Evolutionary conservation across 2,797 vertebrate species (phyloP).

Genomic region (Spizella passerina): DNA sequence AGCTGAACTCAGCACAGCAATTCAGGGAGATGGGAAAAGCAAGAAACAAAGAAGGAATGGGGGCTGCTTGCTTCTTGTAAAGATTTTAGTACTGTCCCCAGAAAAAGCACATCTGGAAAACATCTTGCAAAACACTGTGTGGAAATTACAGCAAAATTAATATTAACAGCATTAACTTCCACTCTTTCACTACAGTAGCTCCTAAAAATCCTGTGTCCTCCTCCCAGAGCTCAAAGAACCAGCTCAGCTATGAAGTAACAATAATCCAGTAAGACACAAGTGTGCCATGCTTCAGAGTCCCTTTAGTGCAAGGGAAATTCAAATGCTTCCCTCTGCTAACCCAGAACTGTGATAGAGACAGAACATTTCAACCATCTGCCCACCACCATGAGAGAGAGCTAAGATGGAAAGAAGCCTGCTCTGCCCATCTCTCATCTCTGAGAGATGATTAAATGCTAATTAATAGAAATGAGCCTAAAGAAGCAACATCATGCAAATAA

Average conservation of each 20-base stretch:
- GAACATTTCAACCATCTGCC: background rate
- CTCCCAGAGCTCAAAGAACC: background rate
- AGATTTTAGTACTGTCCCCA: background rate
- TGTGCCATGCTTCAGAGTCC: background rate
- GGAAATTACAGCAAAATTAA: background rate
- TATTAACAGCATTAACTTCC: background rate
- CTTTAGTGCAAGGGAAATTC: background rate
- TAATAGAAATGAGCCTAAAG: background rate
- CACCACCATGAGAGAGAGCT: background rate
- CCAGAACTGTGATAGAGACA: background rate
- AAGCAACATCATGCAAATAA: background rate
- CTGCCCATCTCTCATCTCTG: background rate
- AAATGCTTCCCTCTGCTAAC: constrained; percentile 6
- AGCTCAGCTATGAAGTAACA: background rate
- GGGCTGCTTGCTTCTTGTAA: background rate
- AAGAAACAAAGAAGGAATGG: background rate
- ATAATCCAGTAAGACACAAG: constrained; percentile 7
- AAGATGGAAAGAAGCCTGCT: background rate
- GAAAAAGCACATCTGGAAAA: background rate
- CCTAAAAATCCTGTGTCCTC: background rate
- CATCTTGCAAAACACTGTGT: background rate
- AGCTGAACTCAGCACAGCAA: background rate
- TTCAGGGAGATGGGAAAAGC: background rate
- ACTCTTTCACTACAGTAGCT: background rate
- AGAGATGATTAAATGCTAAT: background rate